Conservation (phyloP, 2,888 invertebrate genomes). For the Andrena bicolor region DNA sequence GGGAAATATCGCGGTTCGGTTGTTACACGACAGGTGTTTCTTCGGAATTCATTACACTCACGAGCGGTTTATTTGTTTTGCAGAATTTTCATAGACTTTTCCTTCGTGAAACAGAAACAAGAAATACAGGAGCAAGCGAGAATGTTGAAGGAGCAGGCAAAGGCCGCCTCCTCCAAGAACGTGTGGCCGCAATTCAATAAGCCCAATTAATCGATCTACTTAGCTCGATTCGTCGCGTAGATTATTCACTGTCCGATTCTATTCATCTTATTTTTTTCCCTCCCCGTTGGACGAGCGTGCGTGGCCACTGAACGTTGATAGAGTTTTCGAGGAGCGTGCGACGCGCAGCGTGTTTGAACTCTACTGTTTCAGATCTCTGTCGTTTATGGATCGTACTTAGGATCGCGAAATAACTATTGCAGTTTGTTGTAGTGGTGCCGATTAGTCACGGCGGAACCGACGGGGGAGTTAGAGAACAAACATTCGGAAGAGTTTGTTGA, state of each 20-base stretch:
- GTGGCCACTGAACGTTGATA: constrained; percentile 47
- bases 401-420: constrained; percentile 24
- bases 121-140: constrained; percentile 88
- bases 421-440: constrained; percentile 32
- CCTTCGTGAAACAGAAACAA: constrained; percentile 92
- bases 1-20: constrained; percentile 27
- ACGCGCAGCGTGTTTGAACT: constrained; percentile 19
- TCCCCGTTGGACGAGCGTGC: constrained; percentile 32
- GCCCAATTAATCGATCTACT: constrained; percentile 75
- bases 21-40: constrained; percentile 21
- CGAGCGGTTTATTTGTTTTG: constrained; percentile 83
- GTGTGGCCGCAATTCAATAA: constrained; percentile 84
- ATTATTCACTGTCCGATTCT: constrained; percentile 7
- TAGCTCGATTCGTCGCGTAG: constrained; percentile 45
- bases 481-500: constrained; percentile 48
- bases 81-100: constrained; percentile 94
- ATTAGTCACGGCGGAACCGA: constrained; percentile 20
- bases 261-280: not conserved
- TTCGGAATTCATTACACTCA: constrained; percentile 62
- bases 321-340: constrained; percentile 20
- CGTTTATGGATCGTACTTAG: constrained; percentile 40
- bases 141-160: constrained; percentile 85
- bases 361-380: constrained; percentile 13
- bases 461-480: constrained; percentile 18
- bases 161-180: constrained; percentile 82